Percentiles rank a stretch among this genome's conserved stretches.
Evolutionary conservation across 2,113 vertebrate genomes (phyloP).

Genomic region (Crypturellus undulatus): DNA sequence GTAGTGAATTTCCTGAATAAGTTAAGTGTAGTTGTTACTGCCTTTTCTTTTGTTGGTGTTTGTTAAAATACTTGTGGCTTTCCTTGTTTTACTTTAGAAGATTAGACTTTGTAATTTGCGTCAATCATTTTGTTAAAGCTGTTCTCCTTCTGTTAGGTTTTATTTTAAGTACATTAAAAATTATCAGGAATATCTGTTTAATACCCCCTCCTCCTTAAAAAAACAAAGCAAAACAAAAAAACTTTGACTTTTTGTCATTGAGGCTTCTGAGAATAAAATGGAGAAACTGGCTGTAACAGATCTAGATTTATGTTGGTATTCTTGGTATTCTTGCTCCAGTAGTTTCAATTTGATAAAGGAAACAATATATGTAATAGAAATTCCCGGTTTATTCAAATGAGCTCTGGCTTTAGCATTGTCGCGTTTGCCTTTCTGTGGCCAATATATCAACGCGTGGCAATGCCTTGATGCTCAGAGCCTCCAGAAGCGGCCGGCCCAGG

Average conservation of each 20-base stretch:
- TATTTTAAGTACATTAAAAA: not conserved
- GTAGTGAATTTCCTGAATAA: not conserved
- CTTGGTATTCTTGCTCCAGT: slow-evolving; percentile 67
- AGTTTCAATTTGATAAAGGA: slow-evolving; percentile 72
- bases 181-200: not conserved
- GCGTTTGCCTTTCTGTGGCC: slow-evolving; percentile 46
- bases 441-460: slow-evolving; percentile 63
- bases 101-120: not conserved
- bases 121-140: not conserved
- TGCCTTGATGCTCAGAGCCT: slow-evolving; percentile 12
- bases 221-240: not conserved
- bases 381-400: slow-evolving; percentile 66
- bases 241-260: slow-evolving; percentile 21
- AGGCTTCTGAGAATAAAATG: slow-evolving; percentile 35
- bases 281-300: slow-evolving; percentile 62
- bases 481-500: slow-evolving; percentile 30
- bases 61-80: not conserved
- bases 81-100: not conserved
- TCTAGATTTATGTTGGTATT: slow-evolving; percentile 67
- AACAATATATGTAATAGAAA: slow-evolving; percentile 69
- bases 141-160: fast-evolving
- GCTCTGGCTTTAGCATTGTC: slow-evolving; percentile 61
- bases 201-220: not conserved
- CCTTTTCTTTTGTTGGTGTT: not conserved
- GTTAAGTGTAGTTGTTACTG: not conserved